Base-by-base conservation (phyloP, 2,797 vertebrate species). In the Anabas testudineus region DNA sequence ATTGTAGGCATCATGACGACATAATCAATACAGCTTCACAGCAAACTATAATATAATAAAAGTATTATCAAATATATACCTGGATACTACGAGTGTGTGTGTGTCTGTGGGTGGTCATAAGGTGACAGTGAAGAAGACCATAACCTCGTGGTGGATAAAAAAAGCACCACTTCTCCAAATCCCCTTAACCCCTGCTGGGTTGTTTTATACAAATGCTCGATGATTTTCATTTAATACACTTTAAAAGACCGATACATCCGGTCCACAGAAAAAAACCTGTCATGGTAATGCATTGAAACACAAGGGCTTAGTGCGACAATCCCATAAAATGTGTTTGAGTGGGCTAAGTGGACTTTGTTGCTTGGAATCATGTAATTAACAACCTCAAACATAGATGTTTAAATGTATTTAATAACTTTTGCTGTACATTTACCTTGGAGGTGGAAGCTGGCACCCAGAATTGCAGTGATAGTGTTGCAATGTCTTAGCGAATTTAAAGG, bases 201-300 rank as follows among this genome's bases (percentile, higher is more conserved):
- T 61, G 57, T 74, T 90, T 91, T 78, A 82, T 89, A 87, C 82
- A 87, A 93, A 93, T 71, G 88, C 87, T 88, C 78, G 49, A 81
- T 77, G 85, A 88, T 92, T 93, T 92, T 84, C 83, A 86, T 93
- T 91, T 91, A 92, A 94, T 94, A 94, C 89, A 94, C 90, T 92
- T 91, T 92, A 91, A 70, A 82, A 75, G 85, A 79, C 7, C 60
- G 84, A 92, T 87, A 84, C 83, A 86, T 92, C 88, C 82, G 81
- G 78, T 91, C 70, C 68, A 71, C 54, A 63, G 56, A 81, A 80
- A 72, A 80, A 87, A 89, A 92, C 79, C 88, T 82, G 88, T 85
- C 67, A 87, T 84, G 82, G 82, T 91, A 92, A 91, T 88, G 84
- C 90, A 91, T 85, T 87, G 83, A 84, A 91, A 90, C 89, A 87